Evolutionary conservation across 2,113 vertebrate genomes (phyloP).

Genomic region (Clarias gariepinus): DNA sequence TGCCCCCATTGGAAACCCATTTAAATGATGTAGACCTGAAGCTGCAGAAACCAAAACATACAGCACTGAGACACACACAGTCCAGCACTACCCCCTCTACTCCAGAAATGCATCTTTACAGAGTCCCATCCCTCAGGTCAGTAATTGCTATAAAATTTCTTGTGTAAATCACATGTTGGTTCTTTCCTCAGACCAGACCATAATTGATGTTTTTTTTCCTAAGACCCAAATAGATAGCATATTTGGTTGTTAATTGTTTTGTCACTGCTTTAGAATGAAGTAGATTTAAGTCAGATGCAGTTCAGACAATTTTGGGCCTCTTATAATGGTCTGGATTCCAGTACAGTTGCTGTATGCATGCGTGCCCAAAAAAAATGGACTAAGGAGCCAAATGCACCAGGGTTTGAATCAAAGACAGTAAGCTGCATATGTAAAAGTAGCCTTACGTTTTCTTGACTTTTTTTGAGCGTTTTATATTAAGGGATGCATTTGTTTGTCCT

Average conservation of each 20-base stretch:
- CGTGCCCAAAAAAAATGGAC: not conserved
- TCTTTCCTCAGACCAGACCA: not conserved
- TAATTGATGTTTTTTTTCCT: not conserved
- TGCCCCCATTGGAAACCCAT: slow-evolving; percentile 68
- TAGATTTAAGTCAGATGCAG: not conserved
- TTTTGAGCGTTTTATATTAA: not conserved
- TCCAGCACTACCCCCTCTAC: slow-evolving; percentile 78
- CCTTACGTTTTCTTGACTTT: not conserved
- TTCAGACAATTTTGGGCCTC: not conserved
- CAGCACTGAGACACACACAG: slow-evolving; percentile 64
- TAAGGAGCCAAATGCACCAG: not conserved
- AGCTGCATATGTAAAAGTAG: not conserved
- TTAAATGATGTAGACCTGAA: slow-evolving; percentile 57
- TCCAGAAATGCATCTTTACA: slow-evolving; percentile 77
- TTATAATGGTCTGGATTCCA: not conserved
- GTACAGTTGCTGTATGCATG: not conserved
- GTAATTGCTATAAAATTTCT: not conserved
- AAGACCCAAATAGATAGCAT: not conserved
- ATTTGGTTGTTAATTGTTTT: not conserved
- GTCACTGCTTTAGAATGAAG: not conserved
- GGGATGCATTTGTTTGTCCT: slow-evolving; percentile 23
- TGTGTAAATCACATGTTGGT: not conserved
- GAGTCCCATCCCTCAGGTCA: slow-evolving; percentile 79
- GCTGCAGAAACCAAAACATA: slow-evolving; percentile 60
- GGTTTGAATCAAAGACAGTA: not conserved